Evolutionary conservation across 37 sponge, comb jelly and placozoan genomes (phyloP).

Genomic region (Agelas oroides): DNA sequence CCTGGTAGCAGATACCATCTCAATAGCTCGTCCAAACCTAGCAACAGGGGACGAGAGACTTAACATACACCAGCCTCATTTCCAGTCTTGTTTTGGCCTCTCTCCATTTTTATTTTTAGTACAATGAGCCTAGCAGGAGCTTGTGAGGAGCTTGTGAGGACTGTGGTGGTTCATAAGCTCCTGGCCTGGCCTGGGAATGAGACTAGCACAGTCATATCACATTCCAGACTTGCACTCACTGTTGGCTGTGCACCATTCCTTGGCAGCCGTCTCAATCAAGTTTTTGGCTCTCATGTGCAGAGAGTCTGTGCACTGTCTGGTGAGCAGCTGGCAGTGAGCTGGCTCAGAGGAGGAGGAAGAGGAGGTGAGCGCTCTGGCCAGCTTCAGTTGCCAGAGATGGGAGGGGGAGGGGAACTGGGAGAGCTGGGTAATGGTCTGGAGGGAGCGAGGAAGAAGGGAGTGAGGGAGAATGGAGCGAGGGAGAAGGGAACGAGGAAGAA

Average conservation of each 20-base stretch:
- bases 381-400: conserved; percentile 46
- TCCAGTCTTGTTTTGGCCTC: too few relatives aligned
- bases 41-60: too few relatives aligned
- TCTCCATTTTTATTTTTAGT: too few relatives aligned
- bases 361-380: not conserved
- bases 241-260: not conserved
- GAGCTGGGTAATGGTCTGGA: not conserved
- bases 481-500: too few relatives aligned
- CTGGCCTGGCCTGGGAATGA: too few relatives aligned
- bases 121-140: too few relatives aligned
- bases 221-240: not conserved
- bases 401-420: not conserved
- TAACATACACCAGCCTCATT: too few relatives aligned
- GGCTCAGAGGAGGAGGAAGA: too few relatives aligned
- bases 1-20: not conserved
- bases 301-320: not conserved
- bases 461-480: not conserved
- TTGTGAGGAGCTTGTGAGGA: too few relatives aligned
- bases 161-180: too few relatives aligned
- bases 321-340: not conserved
- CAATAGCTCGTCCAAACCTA: conserved; percentile 4
- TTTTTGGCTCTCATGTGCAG: conserved; percentile 17
- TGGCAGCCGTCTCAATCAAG: not conserved
- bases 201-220: too few relatives aligned
- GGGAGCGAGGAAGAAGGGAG: not conserved